Conservation (phyloP, 1,140 invertebrate genomes). For the Stegodyphus dumicola region DNA sequence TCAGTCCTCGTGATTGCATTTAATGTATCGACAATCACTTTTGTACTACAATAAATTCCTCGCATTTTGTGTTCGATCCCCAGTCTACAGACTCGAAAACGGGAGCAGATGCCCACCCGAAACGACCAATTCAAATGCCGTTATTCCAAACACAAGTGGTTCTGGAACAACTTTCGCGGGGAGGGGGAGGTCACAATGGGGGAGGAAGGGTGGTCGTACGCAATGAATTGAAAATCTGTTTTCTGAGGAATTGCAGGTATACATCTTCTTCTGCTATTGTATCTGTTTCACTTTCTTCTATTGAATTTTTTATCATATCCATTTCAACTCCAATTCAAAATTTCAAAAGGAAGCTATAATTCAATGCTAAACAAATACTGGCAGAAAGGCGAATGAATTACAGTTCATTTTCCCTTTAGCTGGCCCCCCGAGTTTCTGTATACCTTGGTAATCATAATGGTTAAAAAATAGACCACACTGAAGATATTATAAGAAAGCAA, state of each 20-base stretch:
- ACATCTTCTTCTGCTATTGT: neutral
- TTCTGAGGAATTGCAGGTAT: conserved; percentile 12
- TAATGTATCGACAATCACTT: too few relatives aligned
- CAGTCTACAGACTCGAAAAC: too few relatives aligned
- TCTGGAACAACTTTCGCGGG: neutral
- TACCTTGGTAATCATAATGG: neutral
- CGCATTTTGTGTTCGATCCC: too few relatives aligned
- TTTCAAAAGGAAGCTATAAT: conserved; percentile 16
- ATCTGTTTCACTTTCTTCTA: conserved; percentile 8
- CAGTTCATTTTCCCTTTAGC: neutral
- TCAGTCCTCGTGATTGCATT: too few relatives aligned
- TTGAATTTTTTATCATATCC: conserved; percentile 7
- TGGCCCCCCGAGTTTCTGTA: neutral
- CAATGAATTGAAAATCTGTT: conserved; percentile 17
- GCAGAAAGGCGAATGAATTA: conserved; percentile 11
- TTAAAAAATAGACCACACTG: neutral
- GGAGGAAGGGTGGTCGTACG: neutral
- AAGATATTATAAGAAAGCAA: neutral
- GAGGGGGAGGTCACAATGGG: neutral
- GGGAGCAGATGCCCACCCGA: too few relatives aligned
- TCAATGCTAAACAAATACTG: conserved; percentile 5
- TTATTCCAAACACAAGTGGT: conserved; percentile 8
- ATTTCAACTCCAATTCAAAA: conserved; percentile 5
- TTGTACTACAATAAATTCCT: too few relatives aligned
- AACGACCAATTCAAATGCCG: conserved; percentile 5